phyloP scores from a whole-genome alignment of 2,888 invertebrate genomes.

The Ectobius pallidus region DNA sequence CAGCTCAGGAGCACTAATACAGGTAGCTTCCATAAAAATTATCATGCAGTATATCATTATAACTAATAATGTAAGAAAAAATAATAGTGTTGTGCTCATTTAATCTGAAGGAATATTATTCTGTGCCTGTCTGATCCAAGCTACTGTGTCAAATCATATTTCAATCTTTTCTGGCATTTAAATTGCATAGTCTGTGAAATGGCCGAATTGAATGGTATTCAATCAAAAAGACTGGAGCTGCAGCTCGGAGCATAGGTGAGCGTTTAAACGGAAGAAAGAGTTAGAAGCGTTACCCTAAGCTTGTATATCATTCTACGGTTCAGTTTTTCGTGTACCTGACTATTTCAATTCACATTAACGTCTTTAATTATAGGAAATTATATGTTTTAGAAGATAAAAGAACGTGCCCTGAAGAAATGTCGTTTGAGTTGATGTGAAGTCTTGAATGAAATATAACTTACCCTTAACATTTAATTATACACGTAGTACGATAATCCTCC shows the following conservation, averaged over 20 bases:
- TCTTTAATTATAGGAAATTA: slow-evolving; percentile 38
- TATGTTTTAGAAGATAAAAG: slow-evolving; percentile 36
- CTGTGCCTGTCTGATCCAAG: too few relatives aligned
- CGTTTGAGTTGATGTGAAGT: slow-evolving; percentile 25
- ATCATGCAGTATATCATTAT: too few relatives aligned
- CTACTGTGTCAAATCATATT: background rate
- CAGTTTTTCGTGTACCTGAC: background rate
- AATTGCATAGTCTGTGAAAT: background rate
- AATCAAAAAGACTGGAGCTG: background rate
- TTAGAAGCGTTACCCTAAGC: too few relatives aligned
- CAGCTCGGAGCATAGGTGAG: too few relatives aligned
- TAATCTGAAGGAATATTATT: too few relatives aligned
- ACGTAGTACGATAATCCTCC: slow-evolving; percentile 2
- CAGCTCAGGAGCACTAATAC: too few relatives aligned
- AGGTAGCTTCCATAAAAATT: too few relatives aligned
- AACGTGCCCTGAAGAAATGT: slow-evolving; percentile 34
- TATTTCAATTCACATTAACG: slow-evolving; percentile 31
- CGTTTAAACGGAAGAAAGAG: too few relatives aligned
- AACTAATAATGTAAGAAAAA: too few relatives aligned
- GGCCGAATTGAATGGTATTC: slow-evolving; percentile 14
- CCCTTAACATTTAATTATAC: slow-evolving; percentile 31
- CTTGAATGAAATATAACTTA: slow-evolving; percentile 36
- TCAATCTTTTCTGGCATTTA: background rate
- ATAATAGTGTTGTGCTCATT: too few relatives aligned
- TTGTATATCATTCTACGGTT: slow-evolving; percentile 1